Percentiles rank a stretch among this genome's conserved stretches.
Conservation (phyloP, 2,113 vertebrate species). For the Gavia stellata region DNA sequence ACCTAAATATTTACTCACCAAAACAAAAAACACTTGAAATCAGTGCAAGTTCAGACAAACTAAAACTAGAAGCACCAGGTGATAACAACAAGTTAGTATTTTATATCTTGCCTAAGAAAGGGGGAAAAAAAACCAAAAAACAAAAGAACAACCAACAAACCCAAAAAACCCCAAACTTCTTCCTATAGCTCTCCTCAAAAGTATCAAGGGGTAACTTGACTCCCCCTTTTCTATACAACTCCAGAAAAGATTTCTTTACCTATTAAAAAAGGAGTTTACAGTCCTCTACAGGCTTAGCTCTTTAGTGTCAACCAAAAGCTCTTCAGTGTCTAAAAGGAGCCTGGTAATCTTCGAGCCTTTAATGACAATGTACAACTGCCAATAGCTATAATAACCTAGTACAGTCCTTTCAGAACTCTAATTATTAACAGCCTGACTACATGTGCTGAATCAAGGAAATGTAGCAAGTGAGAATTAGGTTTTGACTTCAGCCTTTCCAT, state of each 20-base stretch:
- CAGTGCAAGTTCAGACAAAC: background rate
- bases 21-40: background rate
- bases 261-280: background rate
- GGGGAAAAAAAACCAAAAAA: background rate
- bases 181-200: background rate
- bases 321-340: background rate
- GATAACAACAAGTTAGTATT: background rate
- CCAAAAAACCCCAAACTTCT: background rate
- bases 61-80: background rate
- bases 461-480: background rate
- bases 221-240: background rate
- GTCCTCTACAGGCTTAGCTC: background rate
- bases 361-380: background rate
- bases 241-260: background rate
- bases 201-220: background rate
- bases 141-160: background rate
- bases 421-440: background rate
- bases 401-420: background rate
- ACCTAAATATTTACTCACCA: background rate
- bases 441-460: rapidly evolving
- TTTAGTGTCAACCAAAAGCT: background rate
- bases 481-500: background rate
- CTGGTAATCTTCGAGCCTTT: background rate
- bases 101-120: background rate
- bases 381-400: background rate